phyloP scores from a whole-genome alignment of 2,888 invertebrate species.

The Myopa tessellatipennis region DNA sequence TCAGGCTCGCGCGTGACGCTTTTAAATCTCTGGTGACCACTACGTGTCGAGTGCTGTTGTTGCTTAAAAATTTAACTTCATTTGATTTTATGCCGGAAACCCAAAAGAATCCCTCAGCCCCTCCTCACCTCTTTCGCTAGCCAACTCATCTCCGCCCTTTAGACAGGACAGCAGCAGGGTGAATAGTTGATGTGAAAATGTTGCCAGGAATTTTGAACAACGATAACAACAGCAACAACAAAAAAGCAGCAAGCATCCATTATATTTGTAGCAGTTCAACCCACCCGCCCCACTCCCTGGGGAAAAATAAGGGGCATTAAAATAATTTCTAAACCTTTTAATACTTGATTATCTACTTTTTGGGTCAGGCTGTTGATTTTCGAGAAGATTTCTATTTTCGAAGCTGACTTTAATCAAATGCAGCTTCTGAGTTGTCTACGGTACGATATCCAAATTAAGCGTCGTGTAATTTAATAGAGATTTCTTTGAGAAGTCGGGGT shows the following conservation, averaged over 20 bases:
- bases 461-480: too few species aligned
- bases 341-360: too few species aligned
- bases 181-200: not conserved
- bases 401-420: too few species aligned
- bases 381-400: too few species aligned
- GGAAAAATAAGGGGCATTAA: too few species aligned
- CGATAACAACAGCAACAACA: not conserved
- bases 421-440: too few species aligned
- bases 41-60: not conserved
- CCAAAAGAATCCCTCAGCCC: not conserved
- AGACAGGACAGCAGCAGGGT: not conserved
- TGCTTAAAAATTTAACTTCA: slow-evolving; percentile 13
- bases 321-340: too few species aligned
- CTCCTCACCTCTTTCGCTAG: not conserved
- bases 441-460: too few species aligned
- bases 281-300: too few species aligned
- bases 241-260: not conserved
- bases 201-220: not conserved
- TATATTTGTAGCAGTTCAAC: not conserved
- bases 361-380: too few species aligned
- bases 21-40: slow-evolving; percentile 11
- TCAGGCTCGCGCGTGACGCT: not conserved
- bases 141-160: not conserved
- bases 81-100: not conserved
- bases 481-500: too few species aligned